A percentile compares a stretch with the other conserved stretches of the same genome.
Evolutionary conservation across 2,888 invertebrate species (phyloP).

Genomic region (Cosmia pyralina): DNA sequence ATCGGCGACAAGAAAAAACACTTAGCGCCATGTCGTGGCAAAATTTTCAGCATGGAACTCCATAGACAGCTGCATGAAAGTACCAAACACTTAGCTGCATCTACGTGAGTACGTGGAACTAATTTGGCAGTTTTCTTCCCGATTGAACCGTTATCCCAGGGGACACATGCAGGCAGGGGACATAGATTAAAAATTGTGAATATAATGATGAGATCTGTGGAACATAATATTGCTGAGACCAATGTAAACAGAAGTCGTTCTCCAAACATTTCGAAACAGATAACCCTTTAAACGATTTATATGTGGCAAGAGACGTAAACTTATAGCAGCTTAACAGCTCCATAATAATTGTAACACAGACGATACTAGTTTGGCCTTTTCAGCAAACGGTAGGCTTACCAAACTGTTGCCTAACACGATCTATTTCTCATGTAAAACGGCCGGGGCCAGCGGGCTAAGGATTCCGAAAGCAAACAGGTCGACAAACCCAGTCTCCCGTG

Average conservation of each 20-base stretch:
- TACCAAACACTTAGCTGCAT: too few relatives aligned
- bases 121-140: too few relatives aligned
- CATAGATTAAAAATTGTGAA: not conserved
- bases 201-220: too few relatives aligned
- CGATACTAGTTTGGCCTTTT: constrained; percentile 39
- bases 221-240: not conserved
- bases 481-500: constrained; percentile 45
- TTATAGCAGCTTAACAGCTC: constrained; percentile 18
- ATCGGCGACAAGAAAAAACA: too few relatives aligned
- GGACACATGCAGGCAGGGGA: too few relatives aligned
- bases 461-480: constrained; percentile 60
- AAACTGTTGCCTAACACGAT: constrained; percentile 43
- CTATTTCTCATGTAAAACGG: constrained; percentile 48
- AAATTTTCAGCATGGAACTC: too few relatives aligned
- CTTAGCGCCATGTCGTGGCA: too few relatives aligned
- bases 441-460: constrained; percentile 60
- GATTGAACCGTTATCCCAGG: not conserved
- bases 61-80: too few relatives aligned
- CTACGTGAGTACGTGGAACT: too few relatives aligned
- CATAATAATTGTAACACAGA: constrained; percentile 28
- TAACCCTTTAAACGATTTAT: constrained; percentile 15
- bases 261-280: constrained; percentile 17
- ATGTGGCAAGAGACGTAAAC: constrained; percentile 9
- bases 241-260: not conserved
- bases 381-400: constrained; percentile 28